Conservation (phyloP, 2,797 vertebrate species). For the Gymnoscopelus microlampas region DNA sequence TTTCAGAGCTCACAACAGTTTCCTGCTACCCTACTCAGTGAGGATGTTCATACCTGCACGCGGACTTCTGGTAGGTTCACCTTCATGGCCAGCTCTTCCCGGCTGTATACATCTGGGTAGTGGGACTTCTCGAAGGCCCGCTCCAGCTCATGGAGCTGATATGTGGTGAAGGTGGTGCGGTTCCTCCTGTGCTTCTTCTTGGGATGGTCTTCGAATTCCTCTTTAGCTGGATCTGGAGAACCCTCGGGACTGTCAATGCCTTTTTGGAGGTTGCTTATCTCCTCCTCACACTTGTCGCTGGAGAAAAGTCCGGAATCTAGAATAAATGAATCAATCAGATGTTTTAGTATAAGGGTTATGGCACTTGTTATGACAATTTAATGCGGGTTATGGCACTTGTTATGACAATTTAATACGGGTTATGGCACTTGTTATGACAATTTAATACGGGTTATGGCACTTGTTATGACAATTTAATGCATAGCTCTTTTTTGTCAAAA, state of each 20-base stretch:
- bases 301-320: slow-evolving; percentile 83
- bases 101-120: slow-evolving; percentile 93
- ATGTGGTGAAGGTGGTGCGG: slow-evolving; percentile 92
- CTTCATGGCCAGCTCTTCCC: slow-evolving; percentile 92
- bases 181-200: slow-evolving; percentile 92
- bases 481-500: neutral
- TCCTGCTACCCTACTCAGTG: neutral
- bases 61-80: slow-evolving; percentile 93
- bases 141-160: slow-evolving; percentile 93
- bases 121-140: slow-evolving; percentile 92
- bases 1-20: too few relatives aligned
- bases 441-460: too few relatives aligned
- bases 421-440: too few relatives aligned
- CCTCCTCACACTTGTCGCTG: slow-evolving; percentile 83
- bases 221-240: slow-evolving; percentile 72
- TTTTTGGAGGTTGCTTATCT: slow-evolving; percentile 77
- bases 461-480: too few relatives aligned
- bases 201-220: slow-evolving; percentile 87
- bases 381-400: too few relatives aligned
- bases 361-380: too few relatives aligned
- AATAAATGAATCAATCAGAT: neutral
- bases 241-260: slow-evolving; percentile 67
- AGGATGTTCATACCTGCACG: slow-evolving; percentile 85
- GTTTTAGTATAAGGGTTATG: too few relatives aligned
- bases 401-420: too few relatives aligned